A percentile compares a stretch with the other conserved stretches of the same genome.
These are phyloP conservation scores for Thumatha senex DNA, from an alignment of 2,888 invertebrate species.

Conservation along the genomic window DNA sequence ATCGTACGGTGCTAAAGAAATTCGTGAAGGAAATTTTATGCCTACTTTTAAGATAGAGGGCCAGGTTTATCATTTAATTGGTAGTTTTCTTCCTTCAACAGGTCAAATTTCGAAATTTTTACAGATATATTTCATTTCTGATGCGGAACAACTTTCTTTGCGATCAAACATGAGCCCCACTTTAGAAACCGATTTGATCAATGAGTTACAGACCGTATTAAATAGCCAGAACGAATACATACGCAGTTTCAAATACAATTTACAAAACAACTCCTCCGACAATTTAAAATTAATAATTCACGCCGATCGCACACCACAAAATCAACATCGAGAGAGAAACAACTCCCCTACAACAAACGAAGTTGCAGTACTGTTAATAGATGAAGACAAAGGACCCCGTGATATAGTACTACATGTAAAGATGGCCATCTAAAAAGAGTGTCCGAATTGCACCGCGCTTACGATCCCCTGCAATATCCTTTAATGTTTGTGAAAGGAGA, in stretches of 20 bases:
- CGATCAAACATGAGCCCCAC: constrained; percentile 21
- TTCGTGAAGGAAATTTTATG: no score
- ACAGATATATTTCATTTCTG: constrained; percentile 62
- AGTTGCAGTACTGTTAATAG: no score
- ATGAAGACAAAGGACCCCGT: constrained; percentile 21
- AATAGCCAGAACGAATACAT: background rate
- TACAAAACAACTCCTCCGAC: no score
- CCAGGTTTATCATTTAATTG: no score
- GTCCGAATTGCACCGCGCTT: no score
- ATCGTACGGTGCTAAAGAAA: no score
- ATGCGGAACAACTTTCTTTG: constrained; percentile 63
- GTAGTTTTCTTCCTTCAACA: constrained; percentile 67
- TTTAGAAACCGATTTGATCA: background rate
- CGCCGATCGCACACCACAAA: background rate
- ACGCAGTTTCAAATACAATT: constrained; percentile 1
- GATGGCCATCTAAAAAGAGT: constrained; percentile 22
- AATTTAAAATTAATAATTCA: background rate
- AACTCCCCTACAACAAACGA: constrained; percentile 1
- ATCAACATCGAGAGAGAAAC: constrained; percentile 1
- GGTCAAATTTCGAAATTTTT: constrained; percentile 74
- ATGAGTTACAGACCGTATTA: background rate
- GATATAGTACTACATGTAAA: constrained; percentile 21
- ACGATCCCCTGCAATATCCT: no score
- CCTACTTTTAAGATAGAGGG: no score
- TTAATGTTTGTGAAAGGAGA: background rate